Conservation (phyloP, 2,797 vertebrate genomes). For the Amazona finschi region DNA sequence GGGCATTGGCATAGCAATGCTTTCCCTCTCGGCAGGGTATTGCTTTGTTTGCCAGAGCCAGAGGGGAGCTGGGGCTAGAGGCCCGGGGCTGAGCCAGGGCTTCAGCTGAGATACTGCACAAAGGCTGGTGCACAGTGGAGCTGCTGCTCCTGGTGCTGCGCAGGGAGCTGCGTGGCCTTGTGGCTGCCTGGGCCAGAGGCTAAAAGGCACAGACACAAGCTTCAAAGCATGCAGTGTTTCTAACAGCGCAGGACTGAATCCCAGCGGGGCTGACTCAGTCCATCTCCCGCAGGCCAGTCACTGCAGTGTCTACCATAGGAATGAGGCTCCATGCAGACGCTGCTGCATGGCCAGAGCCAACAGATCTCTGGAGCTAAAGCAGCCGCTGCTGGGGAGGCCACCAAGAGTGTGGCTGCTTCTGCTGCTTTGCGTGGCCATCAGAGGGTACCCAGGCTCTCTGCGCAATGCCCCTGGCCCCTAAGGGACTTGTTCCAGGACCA, state of each 20-base stretch:
- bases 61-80: background rate
- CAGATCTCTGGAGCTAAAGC: background rate
- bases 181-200: background rate
- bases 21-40: background rate
- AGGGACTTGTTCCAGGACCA: accelerated
- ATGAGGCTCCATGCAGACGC: background rate
- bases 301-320: background rate
- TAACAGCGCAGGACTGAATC: background rate
- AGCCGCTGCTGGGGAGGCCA: background rate
- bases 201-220: background rate
- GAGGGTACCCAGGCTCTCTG: background rate
- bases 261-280: background rate
- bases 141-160: accelerated
- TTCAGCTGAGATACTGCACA: background rate
- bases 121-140: background rate
- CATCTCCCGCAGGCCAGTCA: background rate
- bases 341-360: background rate
- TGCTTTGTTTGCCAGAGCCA: background rate
- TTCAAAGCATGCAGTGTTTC: background rate
- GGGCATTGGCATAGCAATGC: background rate
- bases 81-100: background rate
- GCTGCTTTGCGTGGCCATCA: background rate
- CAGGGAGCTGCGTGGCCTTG: background rate
- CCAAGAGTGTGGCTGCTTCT: background rate
- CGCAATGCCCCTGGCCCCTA: accelerated